Base-by-base conservation (phyloP, 2,888 invertebrate species). In the Xylocampa areola region DNA sequence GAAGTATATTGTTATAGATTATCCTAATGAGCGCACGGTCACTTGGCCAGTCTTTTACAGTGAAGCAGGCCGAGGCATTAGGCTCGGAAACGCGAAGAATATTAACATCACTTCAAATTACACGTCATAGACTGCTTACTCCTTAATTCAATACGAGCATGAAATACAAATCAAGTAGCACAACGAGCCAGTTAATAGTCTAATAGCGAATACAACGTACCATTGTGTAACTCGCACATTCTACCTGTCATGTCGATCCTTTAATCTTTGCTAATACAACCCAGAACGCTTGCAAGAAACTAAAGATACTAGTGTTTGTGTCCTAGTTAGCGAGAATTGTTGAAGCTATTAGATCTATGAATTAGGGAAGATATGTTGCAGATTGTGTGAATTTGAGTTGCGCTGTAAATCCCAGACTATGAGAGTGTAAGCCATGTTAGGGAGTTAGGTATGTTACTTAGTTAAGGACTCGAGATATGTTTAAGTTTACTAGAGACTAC, bases 221-320 rank as follows among this genome's bases (percentile, higher is more conserved):
- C 11, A 65, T 70, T 65, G 45, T 65, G 66, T 65, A 66, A 66
- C 19, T 36, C 11, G 25, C n/a, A 13, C 33, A 29, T 49, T 69
- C 40, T 45, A 54, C 33, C 55, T 68, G 58, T 65, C 70, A 57
- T 53, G 58, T 14, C 33, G 14, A 57, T 65, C 66, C 66, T 66
- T 65, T 66, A 66, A 66, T 66, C 70, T 66, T 57, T 57, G 59
- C 45, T 70, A 65, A 70, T 57, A 50, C 45, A 33, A 50, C 2
- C 65, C 66, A 50, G 58, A 30, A 23, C 29, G 33, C 17, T 43
- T 65, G 36, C n/a, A 8, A 65, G 45, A 49, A 47, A 61, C 62
- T 37, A 16, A 25, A 52, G 45, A 63, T 49, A 41, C 14, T 41
- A 33, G 29, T 27, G 23, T 41, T 3, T 19, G 30, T 55, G 40